Conservation (phyloP, 2,797 vertebrate species). For the Telmatherina bonti region DNA sequence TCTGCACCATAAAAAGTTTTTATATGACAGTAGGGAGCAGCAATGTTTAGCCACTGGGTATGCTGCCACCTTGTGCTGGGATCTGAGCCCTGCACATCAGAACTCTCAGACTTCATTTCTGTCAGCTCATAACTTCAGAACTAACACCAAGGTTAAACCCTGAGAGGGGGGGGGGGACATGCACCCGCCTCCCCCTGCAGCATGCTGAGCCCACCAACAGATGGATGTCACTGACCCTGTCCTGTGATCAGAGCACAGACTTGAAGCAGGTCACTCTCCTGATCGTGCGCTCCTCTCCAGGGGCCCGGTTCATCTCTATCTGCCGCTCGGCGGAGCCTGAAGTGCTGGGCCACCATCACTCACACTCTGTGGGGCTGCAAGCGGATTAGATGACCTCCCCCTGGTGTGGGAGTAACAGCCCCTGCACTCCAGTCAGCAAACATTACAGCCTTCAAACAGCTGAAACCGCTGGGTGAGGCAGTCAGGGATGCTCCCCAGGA, state of each 20-base stretch:
- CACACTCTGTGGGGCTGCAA: slow-evolving; percentile 55
- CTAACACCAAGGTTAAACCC: slow-evolving; percentile 28
- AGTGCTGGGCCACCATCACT: slow-evolving; percentile 59
- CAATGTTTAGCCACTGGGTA: slow-evolving; percentile 48
- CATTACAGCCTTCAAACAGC: slow-evolving; percentile 48
- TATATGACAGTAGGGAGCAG: background rate
- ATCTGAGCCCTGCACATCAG: slow-evolving; percentile 60
- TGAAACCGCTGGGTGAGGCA: slow-evolving; percentile 36
- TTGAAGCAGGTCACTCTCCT: slow-evolving; percentile 52
- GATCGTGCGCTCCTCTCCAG: slow-evolving; percentile 41
- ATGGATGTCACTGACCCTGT: slow-evolving; percentile 56
- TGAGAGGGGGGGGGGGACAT: background rate
- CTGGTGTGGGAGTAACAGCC: slow-evolving; percentile 68
- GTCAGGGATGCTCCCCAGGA: slow-evolving; percentile 72
- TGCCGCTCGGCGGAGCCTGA: slow-evolving; percentile 65
- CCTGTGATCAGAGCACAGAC: slow-evolving; percentile 65
- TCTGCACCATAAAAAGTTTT: background rate
- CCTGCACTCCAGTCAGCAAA: slow-evolving; percentile 71
- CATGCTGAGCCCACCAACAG: slow-evolving; percentile 33
- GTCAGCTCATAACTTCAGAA: slow-evolving; percentile 38
- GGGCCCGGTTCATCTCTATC: slow-evolving; percentile 61
- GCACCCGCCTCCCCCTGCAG: slow-evolving; percentile 10
- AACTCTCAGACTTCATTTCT: slow-evolving; percentile 26
- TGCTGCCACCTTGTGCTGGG: slow-evolving; percentile 82
- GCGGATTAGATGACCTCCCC: slow-evolving; percentile 71